Conservation (phyloP, 2,113 vertebrate genomes). For the Sinocyclocheilus maitianheensis region DNA sequence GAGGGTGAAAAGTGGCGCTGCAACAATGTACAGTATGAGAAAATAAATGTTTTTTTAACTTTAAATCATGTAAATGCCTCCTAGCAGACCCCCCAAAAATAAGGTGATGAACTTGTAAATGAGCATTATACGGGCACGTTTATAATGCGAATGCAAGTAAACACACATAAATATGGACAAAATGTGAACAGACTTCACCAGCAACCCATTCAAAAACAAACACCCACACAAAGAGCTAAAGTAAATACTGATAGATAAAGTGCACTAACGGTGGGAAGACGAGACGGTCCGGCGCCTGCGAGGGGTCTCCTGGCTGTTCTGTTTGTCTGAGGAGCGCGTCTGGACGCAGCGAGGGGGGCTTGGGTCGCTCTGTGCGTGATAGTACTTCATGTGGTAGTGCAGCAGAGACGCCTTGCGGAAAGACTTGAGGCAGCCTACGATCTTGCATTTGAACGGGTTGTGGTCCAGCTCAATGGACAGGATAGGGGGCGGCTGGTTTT, state of each 20-base stretch:
- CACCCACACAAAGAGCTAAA: not conserved
- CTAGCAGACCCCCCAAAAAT: not conserved
- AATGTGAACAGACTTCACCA: not conserved
- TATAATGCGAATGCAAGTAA: not conserved
- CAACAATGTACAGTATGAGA: not conserved
- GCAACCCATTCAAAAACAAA: not conserved
- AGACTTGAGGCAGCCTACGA: conserved; percentile 88
- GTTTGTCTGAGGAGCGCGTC: conserved; percentile 79
- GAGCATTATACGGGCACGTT: not conserved
- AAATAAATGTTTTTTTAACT: not conserved
- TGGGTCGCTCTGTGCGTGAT: conserved; percentile 85
- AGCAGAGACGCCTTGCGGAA: conserved; percentile 95
- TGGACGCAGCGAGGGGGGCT: conserved; percentile 78
- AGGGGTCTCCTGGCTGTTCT: conserved; percentile 70
- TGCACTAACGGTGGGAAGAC: conserved; percentile 79
- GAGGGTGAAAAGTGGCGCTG: too few species aligned
- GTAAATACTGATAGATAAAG: not conserved
- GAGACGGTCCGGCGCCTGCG: conserved; percentile 83
- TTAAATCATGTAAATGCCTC: not conserved
- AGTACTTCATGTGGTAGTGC: conserved; percentile 98
- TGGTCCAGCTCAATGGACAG: conserved; percentile 89
- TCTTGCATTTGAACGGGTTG: conserved; percentile 92
- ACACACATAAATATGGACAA: not conserved
- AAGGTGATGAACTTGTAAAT: not conserved
- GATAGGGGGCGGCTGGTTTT: conserved; percentile 83